Conservation (phyloP, 2,113 vertebrate species). For the Gulo gulo region DNA sequence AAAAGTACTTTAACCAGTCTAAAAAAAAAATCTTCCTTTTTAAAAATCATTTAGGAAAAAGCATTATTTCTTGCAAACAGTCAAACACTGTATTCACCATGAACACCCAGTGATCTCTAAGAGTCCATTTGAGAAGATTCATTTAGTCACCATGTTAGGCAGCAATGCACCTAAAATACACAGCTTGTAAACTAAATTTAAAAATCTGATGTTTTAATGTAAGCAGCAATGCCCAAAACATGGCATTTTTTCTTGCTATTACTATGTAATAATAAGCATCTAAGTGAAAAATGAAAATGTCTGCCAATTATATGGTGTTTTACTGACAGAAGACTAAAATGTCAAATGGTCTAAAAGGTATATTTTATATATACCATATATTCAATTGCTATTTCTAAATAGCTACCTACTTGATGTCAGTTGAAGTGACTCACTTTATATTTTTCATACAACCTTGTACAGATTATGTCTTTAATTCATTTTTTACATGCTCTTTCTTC, state of each 20-base stretch:
- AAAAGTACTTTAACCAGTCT: neutral
- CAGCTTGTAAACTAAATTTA: neutral
- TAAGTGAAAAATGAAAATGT: slow-evolving; percentile 8
- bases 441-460: neutral
- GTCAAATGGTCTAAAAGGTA: neutral
- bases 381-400: neutral
- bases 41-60: neutral
- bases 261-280: neutral
- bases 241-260: neutral
- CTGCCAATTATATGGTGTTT: neutral
- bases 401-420: neutral
- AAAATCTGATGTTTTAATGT: neutral
- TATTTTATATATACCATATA: neutral
- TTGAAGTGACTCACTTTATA: neutral
- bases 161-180: neutral
- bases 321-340: neutral
- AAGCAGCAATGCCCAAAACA: neutral
- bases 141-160: neutral
- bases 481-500: neutral
- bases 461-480: neutral
- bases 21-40: neutral
- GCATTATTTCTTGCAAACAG: neutral
- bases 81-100: neutral
- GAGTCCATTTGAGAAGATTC: neutral
- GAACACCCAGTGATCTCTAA: neutral